Percentiles rank a stretch among this genome's conserved stretches.
Conservation (phyloP, 2,113 vertebrate genomes). For the Brachyistius frenatus region DNA sequence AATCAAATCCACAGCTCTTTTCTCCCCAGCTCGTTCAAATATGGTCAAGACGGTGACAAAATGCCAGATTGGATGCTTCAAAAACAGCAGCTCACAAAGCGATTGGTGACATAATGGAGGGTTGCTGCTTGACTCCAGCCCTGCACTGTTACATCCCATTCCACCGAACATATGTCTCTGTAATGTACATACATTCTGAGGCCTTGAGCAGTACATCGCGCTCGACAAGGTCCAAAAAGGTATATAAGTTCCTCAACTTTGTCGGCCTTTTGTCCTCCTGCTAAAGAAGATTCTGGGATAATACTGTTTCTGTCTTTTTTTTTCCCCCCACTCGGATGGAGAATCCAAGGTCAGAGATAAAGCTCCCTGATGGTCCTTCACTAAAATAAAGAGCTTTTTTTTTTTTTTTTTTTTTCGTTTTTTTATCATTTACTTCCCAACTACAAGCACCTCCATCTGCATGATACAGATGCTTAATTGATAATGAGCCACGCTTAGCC, state of each 20-base stretch:
- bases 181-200: constrained; percentile 32
- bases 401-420: constrained; percentile 10
- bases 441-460: constrained; percentile 11
- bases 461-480: constrained; percentile 44
- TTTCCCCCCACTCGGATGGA: background rate
- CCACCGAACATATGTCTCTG: constrained; percentile 36
- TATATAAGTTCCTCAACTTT: constrained; percentile 9
- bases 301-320: background rate
- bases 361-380: background rate
- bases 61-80: too few species aligned
- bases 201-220: background rate
- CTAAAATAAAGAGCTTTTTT: background rate
- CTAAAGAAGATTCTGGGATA: background rate
- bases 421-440: background rate
- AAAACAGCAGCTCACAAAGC: too few species aligned
- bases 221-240: constrained; percentile 5
- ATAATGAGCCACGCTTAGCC: constrained; percentile 37
- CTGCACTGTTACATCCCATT: constrained; percentile 25
- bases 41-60: too few species aligned
- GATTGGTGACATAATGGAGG: too few species aligned
- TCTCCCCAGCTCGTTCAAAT: too few species aligned
- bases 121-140: background rate
- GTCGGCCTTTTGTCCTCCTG: background rate
- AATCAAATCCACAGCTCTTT: too few species aligned
- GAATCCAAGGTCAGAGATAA: background rate